A percentile compares a stretch with the other conserved stretches of the same genome.
These are phyloP conservation scores for Oreamnos americanus DNA, from an alignment of 2,113 vertebrate genomes.

Conservation along the genomic window DNA sequence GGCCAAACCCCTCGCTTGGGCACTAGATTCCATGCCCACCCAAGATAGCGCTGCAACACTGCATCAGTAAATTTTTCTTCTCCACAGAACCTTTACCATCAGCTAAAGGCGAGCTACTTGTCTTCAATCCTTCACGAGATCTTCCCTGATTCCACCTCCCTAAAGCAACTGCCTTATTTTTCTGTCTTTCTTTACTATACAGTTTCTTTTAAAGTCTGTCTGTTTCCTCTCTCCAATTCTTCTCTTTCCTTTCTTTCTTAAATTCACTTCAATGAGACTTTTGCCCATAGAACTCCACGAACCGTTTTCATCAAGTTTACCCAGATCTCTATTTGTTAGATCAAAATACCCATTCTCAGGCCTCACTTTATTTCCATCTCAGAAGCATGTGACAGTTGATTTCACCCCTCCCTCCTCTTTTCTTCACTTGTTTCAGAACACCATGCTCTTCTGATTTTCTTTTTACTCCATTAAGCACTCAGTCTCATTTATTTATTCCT, in stretches of 20 bases:
- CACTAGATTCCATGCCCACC: not conserved
- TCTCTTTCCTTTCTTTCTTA: not conserved
- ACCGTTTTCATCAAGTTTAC: not conserved
- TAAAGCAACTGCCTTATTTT: not conserved
- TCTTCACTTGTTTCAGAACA: not conserved
- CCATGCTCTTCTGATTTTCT: not conserved
- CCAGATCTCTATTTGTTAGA: not conserved
- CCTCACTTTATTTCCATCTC: not conserved
- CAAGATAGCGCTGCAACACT: not conserved
- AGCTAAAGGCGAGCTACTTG: not conserved
- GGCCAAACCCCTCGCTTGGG: not conserved
- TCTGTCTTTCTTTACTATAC: not conserved
- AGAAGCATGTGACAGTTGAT: not conserved
- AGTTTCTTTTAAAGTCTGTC: not conserved
- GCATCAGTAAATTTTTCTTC: not conserved
- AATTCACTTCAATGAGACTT: not conserved
- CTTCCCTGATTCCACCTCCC: not conserved
- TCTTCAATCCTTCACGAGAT: not conserved
- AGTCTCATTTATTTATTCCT: not conserved
- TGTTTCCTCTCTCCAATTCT: not conserved
- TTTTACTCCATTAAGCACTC: not conserved
- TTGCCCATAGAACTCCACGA: not conserved
- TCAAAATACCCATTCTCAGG: not conserved
- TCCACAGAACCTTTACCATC: not conserved
- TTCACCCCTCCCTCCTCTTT: not conserved